Base-by-base conservation (phyloP, 2,797 vertebrate species). In the Sphaeramia orbicularis region DNA sequence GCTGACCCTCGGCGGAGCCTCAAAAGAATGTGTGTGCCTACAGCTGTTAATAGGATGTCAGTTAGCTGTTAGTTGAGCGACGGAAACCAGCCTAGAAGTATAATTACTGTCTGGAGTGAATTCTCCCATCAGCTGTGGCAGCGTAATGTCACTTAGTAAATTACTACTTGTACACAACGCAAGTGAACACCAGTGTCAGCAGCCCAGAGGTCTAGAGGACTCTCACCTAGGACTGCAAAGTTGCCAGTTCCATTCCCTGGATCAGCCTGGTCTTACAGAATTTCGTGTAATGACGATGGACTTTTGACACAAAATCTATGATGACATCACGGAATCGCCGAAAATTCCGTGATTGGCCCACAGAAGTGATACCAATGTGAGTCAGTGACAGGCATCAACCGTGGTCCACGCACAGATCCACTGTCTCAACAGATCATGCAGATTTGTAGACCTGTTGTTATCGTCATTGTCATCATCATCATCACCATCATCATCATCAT, bases 1-100 rank as follows among this genome's bases (percentile, higher is more conserved):
- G 87, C 56, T 85, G 83, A 89, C 82, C 86, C 72, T 18, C 55
- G 0, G 67, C 49, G 19, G 71, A 55, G 9, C 38, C 80, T 75
- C 54, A 53, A 24, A 78, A 64, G 63, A 47, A 40, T 58, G 32
- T 44, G 61, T 49, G 78, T 7, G 7, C 81, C 84, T 83, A 62
- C 75, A 83, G 81, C 67, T 81, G 83, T 77, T 90, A 88, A 87
- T 81, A 80, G 74, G 70, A 68, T 74, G 86, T 84, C 83, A 87
- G 81, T 89, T 83, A 86, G 80, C 62, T 65, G 81, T 89, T 83
- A 86, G 80, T 62, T 65, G 74, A 75, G 66, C 7, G 42, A 58
- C 78, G 71, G 60, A 68, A 80, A 77, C 43, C 68, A 56, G 69
- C 73, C 65, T 72, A 54, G 41, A 78, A 80, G 81, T 50, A 57